Percentiles rank a stretch among this genome's conserved stretches.
phyloP scores from a whole-genome alignment of 2,888 invertebrate genomes.

The Unio pictorum region DNA sequence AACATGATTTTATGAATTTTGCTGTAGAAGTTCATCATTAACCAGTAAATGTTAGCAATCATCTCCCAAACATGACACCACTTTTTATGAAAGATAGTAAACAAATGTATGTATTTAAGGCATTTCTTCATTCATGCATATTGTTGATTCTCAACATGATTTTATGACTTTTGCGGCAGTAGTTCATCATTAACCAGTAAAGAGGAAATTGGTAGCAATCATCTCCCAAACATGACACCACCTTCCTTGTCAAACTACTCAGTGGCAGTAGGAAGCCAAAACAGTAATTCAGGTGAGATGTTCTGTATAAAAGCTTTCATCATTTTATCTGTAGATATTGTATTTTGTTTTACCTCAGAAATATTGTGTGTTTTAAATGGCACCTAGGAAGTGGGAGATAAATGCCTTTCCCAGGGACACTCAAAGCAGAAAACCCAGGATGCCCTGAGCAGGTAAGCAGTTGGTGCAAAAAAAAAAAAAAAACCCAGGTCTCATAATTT shows the following conservation, averaged over 20 bases:
- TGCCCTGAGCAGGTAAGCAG: no score
- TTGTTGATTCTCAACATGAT: no score
- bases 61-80: constrained; percentile 71
- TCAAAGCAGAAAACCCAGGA: no score
- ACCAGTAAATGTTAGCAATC: constrained; percentile 55
- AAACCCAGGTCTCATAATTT: no score
- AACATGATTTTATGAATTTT: constrained; percentile 1
- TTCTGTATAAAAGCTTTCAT: not conserved
- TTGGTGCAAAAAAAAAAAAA: no score
- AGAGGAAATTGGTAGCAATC: constrained; percentile 60
- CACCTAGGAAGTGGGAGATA: no score
- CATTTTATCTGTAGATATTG: not conserved
- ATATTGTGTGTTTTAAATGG: no score
- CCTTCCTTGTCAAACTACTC: constrained; percentile 50
- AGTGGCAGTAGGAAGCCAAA: constrained; percentile 55
- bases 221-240: constrained; percentile 71
- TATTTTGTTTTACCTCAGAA: not conserved
- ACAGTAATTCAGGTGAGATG: constrained; percentile 54
- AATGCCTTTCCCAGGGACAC: no score
- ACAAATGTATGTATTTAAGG: no score
- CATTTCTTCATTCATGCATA: no score
- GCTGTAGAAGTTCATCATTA: constrained; percentile 37
- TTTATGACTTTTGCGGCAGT: constrained; percentile 26
- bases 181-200: constrained; percentile 23
- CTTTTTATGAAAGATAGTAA: constrained; percentile 13